Evolutionary conservation across 2,113 vertebrate genomes (phyloP).

Genomic region (Zingel zingel): DNA sequence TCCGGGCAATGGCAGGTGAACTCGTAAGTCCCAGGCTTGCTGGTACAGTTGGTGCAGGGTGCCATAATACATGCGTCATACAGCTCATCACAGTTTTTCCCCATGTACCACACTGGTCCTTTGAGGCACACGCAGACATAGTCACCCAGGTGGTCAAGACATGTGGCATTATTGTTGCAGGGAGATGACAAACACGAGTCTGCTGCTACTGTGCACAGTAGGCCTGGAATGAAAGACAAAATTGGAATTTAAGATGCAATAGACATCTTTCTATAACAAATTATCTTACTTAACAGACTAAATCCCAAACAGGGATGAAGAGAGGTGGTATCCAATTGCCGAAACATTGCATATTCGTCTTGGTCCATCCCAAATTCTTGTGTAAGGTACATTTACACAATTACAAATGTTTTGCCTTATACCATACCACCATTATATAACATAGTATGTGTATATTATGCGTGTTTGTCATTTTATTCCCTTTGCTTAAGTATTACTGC

Average conservation of each 20-base stretch:
- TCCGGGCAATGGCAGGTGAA: conserved; percentile 84
- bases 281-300: background rate
- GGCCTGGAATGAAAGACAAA: conserved; percentile 60
- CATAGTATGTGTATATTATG: background rate
- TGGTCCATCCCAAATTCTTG: background rate
- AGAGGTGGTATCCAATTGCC: background rate
- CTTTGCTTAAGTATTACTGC: background rate
- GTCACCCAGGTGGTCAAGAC: conserved; percentile 76
- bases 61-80: conserved; percentile 83
- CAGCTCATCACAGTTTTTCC: conserved; percentile 84
- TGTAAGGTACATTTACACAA: too few relatives aligned
- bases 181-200: conserved; percentile 86
- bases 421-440: too few relatives aligned
- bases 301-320: background rate
- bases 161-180: conserved; percentile 87
- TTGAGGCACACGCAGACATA: conserved; percentile 86
- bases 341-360: background rate
- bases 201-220: conserved; percentile 77
- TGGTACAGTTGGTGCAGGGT: conserved; percentile 73
- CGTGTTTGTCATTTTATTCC: background rate
- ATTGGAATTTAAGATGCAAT: background rate
- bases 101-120: conserved; percentile 77
- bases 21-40: conserved; percentile 66
- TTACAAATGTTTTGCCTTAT: too few relatives aligned
- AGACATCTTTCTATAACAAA: background rate